These are phyloP conservation scores for Neoscelio sp. DNA, from an alignment of 2,888 invertebrate species.

Conservation along the genomic window DNA sequence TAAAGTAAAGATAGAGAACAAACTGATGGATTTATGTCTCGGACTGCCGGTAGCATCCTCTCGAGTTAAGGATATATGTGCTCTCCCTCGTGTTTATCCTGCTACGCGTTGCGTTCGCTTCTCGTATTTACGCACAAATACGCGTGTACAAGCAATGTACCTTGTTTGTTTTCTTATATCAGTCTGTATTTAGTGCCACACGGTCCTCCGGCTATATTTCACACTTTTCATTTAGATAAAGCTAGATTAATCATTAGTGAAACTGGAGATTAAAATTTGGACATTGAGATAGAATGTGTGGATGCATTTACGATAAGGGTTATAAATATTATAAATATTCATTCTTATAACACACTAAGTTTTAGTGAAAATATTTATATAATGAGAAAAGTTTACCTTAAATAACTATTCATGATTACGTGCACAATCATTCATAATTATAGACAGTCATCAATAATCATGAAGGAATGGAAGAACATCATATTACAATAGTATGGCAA, in stretches of 20 bases:
- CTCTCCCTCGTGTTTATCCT: conserved; percentile 75
- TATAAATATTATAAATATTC: no score
- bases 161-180: conserved; percentile 81
- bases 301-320: no score
- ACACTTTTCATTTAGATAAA: conserved; percentile 62
- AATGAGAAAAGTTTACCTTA: no score
- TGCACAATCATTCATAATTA: no score
- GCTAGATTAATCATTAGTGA: conserved; percentile 56
- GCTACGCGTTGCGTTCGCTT: conserved; percentile 74
- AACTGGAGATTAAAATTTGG: conserved; percentile 10
- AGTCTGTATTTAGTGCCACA: conserved; percentile 69
- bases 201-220: conserved; percentile 67
- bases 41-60: conserved; percentile 74
- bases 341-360: no score
- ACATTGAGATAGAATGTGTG: no score
- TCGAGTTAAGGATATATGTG: conserved; percentile 74
- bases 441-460: no score
- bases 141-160: conserved; percentile 73
- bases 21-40: conserved; percentile 80
- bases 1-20: conserved; percentile 77
- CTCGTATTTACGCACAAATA: conserved; percentile 81
- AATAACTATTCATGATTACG: no score
- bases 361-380: no score
- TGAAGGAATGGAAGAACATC: no score
- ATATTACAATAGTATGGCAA: no score